Evolutionary conservation across 2,113 vertebrate genomes (phyloP).

Genomic region (Actenoides hombroni): DNA sequence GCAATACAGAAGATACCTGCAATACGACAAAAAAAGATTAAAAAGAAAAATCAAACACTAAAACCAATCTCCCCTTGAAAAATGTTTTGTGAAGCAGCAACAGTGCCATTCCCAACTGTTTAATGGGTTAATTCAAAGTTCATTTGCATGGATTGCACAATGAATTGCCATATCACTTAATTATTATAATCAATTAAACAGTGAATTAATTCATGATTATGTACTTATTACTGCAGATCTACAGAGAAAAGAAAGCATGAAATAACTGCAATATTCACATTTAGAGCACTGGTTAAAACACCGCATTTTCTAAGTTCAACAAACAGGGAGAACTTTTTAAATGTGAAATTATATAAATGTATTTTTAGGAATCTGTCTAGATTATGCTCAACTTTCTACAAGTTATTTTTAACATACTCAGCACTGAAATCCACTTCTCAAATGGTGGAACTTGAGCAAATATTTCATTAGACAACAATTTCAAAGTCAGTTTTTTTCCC

Average conservation of each 20-base stretch:
- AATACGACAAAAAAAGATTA: background rate
- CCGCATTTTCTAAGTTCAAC: background rate
- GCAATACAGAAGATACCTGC: background rate
- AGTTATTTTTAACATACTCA: background rate
- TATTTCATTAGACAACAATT: background rate
- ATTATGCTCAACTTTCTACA: background rate
- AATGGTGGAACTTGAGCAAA: background rate
- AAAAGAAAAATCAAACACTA: background rate
- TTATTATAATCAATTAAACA: background rate
- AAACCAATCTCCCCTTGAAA: background rate
- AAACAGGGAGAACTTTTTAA: background rate
- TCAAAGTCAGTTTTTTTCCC: accelerated
- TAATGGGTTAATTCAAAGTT: background rate
- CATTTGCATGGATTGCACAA: background rate
- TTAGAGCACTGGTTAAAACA: background rate
- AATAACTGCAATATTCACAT: background rate
- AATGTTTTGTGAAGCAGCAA: background rate
- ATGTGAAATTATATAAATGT: background rate
- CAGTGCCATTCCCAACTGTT: background rate
- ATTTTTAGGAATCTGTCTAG: background rate
- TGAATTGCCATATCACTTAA: background rate
- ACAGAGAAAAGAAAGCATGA: background rate
- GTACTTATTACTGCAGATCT: background rate
- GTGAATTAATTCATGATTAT: background rate
- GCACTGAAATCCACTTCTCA: background rate